Conservation (phyloP, 1,140 invertebrate species). For the Drosophila lacertosa region DNA sequence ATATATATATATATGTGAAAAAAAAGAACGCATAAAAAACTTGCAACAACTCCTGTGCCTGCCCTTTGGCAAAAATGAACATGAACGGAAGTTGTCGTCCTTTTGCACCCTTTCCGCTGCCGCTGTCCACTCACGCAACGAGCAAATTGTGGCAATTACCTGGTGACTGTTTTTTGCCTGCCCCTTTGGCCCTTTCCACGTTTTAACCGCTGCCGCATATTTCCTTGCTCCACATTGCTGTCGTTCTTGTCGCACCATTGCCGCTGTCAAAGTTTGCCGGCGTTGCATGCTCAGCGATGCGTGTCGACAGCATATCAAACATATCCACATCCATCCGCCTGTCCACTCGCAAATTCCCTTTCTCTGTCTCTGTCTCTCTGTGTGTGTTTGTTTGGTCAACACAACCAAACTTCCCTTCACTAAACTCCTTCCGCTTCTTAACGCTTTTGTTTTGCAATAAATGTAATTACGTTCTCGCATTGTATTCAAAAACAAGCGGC, state of each 20-base stretch:
- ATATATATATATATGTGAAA: too few species aligned
- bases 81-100: constrained; percentile 72
- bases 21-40: constrained; percentile 20
- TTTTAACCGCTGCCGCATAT: constrained; percentile 29
- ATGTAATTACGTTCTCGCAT: constrained; percentile 75
- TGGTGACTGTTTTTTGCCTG: not conserved
- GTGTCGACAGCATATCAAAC: constrained; percentile 75
- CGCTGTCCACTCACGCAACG: constrained; percentile 71
- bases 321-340: constrained; percentile 54
- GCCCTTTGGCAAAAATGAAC: constrained; percentile 21
- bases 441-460: constrained; percentile 71
- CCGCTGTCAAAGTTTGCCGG: constrained; percentile 36
- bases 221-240: constrained; percentile 57
- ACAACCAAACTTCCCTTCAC: constrained; percentile 22
- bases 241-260: constrained; percentile 31
- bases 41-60: constrained; percentile 5
- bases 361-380: not conserved
- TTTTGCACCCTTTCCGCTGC: constrained; percentile 33
- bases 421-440: constrained; percentile 11
- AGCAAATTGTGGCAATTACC: constrained; percentile 82
- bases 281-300: constrained; percentile 74
- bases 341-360: constrained; percentile 9
- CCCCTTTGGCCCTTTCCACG: not conserved
- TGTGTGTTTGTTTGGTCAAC: constrained; percentile 2
- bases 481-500: constrained; percentile 50